These are phyloP conservation scores for Hybos culiciformis DNA, from an alignment of 2,888 invertebrate species.

Conservation along the genomic window DNA sequence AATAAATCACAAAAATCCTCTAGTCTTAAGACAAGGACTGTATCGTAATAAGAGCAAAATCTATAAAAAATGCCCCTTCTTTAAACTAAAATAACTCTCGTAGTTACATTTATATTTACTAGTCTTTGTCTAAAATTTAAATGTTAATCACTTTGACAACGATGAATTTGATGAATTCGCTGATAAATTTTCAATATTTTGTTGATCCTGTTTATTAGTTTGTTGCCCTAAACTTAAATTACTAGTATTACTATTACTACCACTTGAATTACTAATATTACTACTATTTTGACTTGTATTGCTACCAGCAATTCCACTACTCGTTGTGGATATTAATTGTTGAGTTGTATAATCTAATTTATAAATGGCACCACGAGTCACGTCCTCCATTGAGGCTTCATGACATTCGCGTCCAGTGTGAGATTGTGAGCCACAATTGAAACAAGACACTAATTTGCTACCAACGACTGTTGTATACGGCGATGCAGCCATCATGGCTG, in stretches of 20 bases:
- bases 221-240: no score
- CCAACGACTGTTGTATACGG: slow-evolving; percentile 24
- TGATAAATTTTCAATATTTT: background rate
- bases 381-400: slow-evolving; percentile 84
- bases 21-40: no score
- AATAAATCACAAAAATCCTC: no score
- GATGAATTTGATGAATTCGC: background rate
- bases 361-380: slow-evolving; percentile 60
- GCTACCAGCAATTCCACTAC: background rate
- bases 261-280: slow-evolving; percentile 6
- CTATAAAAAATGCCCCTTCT: no score
- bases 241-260: slow-evolving; percentile 1
- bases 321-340: slow-evolving; percentile 7
- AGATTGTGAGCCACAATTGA: slow-evolving; percentile 78
- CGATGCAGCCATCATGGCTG: slow-evolving; percentile 19
- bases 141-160: no score
- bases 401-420: slow-evolving; percentile 80
- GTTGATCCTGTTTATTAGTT: no score
- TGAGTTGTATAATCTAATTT: slow-evolving; percentile 50
- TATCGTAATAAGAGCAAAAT: no score
- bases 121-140: no score
- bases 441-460: slow-evolving; percentile 49
- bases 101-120: no score
- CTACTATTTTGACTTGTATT: slow-evolving; percentile 1
- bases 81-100: no score